Base-by-base conservation (phyloP, 2,888 invertebrate genomes). In the Tupiocoris notatus region DNA sequence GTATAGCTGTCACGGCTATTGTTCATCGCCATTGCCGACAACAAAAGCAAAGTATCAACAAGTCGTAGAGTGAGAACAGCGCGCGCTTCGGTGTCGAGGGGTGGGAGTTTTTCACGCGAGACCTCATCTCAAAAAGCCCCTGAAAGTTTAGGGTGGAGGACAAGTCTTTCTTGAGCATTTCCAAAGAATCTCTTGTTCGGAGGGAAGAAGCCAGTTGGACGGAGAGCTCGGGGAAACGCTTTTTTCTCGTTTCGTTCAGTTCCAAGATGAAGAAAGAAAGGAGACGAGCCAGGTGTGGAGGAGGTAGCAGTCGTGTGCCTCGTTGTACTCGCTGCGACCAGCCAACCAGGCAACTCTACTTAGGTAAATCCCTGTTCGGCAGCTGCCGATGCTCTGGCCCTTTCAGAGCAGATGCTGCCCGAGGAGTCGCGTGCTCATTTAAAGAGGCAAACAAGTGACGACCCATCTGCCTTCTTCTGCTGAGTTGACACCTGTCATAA, bases 301-400 rank as follows among this genome's bases (percentile, higher is more conserved):
- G 12, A 22, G 70, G 70, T 39, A 12, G 39, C 12, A 39, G 39
- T 39, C 39, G 39, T 39, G 39, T 39, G 39, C 39, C 39, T 39
- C 12, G 6, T 39, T 39, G 39, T 12, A 7, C 39, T 12, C 39
- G 62, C 61, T 73, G 73, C 62, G 61, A 62, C 21, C 54, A 61
- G 73, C 62, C 54, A 54, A 61, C 39, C 39, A 39, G 39, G 39
- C 39, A 39, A 12, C 39, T 39, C 39, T 39, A 39, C 73, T 73
- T 73, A 73, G 73, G 73, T 73, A 73, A 73, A 73, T 73, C 73
- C 73, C 73, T 73, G 73, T 73, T 73, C 63, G 62, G 73, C 73
- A 73, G 73, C 73, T 73, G 59, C 17, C 20, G 59, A 2, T 20
- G 3, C 59, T 59, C 59, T n/a, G 73, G 73, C 61, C 70, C 59